A percentile compares a stretch with the other conserved stretches of the same genome.
These are phyloP conservation scores for Pogonocichla stellata DNA, from an alignment of 2,113 vertebrate genomes.

Conservation along the genomic window DNA sequence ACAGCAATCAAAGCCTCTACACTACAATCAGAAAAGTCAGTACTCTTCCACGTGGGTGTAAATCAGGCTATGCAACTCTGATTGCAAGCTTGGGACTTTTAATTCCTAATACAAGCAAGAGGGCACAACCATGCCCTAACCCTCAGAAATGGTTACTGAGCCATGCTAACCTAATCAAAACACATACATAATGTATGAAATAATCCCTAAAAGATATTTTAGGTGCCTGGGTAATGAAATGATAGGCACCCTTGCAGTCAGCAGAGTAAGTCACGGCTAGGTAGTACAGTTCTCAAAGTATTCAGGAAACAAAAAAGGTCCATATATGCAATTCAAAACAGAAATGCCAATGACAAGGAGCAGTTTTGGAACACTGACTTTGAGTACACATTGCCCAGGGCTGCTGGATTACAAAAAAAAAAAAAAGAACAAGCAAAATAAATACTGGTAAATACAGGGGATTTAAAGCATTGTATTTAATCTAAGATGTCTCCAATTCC, in stretches of 20 bases:
- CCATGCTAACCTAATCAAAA: constrained; percentile 60
- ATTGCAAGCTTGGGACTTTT: constrained; percentile 49
- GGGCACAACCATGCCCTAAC: constrained; percentile 46
- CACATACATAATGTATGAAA: constrained; percentile 65
- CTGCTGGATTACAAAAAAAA: neutral
- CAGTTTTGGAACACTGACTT: neutral
- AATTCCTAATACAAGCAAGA: constrained; percentile 47
- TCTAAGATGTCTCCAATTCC: neutral
- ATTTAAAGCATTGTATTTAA: constrained; percentile 22
- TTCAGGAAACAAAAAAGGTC: neutral
- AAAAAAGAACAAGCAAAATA: neutral
- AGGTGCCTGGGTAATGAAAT: constrained; percentile 49
- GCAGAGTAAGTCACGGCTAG: neutral
- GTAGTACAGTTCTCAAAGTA: neutral
- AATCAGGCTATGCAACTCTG: constrained; percentile 21
- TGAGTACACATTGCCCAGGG: neutral
- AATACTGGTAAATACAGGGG: neutral
- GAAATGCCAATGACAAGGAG: neutral
- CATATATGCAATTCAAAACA: neutral
- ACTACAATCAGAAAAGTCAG: constrained; percentile 37
- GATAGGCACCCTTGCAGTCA: constrained; percentile 40
- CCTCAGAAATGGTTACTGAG: constrained; percentile 33
- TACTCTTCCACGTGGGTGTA: neutral
- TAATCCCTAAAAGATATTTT: constrained; percentile 63
- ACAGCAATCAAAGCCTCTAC: constrained; percentile 3